These are phyloP conservation scores for Nycticebus coucang DNA, from an alignment of 2,113 vertebrate species.

Conservation along the genomic window DNA sequence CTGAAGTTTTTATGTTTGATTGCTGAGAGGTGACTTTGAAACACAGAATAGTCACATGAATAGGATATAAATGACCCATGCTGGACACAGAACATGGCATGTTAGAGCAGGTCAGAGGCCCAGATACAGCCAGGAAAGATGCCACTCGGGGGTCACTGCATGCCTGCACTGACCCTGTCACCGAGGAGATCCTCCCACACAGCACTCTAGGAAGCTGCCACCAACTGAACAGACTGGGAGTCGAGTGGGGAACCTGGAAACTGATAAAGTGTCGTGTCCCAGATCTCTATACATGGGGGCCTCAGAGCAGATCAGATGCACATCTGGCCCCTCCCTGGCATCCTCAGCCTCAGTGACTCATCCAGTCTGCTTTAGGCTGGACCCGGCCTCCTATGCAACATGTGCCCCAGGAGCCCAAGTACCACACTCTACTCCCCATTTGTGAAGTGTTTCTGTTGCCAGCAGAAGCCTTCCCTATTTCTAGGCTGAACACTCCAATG, in stretches of 20 bases:
- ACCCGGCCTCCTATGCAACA: background rate
- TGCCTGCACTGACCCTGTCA: background rate
- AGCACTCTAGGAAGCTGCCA: background rate
- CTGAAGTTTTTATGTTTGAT: background rate
- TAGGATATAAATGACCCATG: accelerated
- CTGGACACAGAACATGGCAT: accelerated
- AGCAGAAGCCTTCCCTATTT: background rate
- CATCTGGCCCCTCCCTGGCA: accelerated
- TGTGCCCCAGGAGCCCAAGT: background rate
- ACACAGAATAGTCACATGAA: background rate
- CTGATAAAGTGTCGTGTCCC: background rate
- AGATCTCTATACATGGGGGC: accelerated
- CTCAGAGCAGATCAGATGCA: background rate
- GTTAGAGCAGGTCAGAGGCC: background rate
- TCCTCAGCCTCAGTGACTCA: background rate
- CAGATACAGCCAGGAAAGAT: background rate
- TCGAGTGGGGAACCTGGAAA: accelerated
- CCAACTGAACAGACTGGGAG: accelerated
- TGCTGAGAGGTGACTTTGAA: background rate
- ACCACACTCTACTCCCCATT: background rate
- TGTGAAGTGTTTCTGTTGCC: background rate
- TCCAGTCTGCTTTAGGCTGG: background rate
- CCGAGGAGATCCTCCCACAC: accelerated
- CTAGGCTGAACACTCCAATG: no score
- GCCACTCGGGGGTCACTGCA: accelerated